Evolutionary conservation across 2,888 invertebrate species (phyloP).

Genomic region (Pogonocherus hispidulus): DNA sequence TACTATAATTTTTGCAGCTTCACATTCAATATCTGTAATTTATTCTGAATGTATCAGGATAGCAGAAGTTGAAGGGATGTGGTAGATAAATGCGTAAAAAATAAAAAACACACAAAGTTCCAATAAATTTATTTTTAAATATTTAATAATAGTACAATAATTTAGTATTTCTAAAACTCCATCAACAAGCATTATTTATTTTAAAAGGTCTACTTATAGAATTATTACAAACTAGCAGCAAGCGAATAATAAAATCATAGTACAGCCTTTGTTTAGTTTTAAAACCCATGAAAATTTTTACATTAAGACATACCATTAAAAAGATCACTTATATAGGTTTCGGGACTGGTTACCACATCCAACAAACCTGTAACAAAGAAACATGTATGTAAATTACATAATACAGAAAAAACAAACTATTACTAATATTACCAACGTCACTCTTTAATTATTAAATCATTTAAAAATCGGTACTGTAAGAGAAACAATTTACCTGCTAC

Average conservation of each 20-base stretch:
- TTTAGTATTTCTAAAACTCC: conserved; percentile 57
- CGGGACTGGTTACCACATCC: conserved; percentile 77
- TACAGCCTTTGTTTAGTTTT: conserved; percentile 50
- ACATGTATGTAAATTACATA: neutral
- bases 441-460: no score
- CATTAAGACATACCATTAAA: conserved; percentile 64
- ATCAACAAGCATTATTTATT: conserved; percentile 53
- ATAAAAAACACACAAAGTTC: neutral
- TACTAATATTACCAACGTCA: no score
- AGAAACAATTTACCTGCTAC: conserved; percentile 82
- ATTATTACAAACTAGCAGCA: conserved; percentile 47
- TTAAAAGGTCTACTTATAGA: conserved; percentile 46
- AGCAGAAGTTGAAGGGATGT: no score
- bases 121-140: conserved; percentile 32
- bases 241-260: conserved; percentile 50
- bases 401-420: neutral
- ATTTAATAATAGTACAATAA: conserved; percentile 54
- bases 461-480: no score
- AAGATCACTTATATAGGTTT: conserved; percentile 72
- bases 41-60: no score
- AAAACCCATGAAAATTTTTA: conserved; percentile 44
- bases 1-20: no score
- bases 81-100: neutral
- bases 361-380: conserved; percentile 73
- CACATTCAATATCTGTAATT: no score